Percentiles rank a stretch among this genome's conserved stretches.
These are phyloP conservation scores for Papilio glaucus DNA, from an alignment of 1,140 invertebrate species.

Conservation along the genomic window DNA sequence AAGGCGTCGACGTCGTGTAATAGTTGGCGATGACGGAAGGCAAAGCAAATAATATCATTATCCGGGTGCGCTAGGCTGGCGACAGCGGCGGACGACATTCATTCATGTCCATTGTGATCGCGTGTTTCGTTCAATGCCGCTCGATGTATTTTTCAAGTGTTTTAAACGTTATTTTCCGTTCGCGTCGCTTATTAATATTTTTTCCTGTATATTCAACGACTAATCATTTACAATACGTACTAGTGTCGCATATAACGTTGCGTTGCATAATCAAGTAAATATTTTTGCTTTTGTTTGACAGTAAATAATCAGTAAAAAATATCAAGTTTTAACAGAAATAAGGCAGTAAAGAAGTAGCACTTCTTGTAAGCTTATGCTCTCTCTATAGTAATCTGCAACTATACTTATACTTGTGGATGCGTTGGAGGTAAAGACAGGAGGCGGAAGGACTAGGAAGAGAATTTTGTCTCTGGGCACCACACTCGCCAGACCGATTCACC, in stretches of 20 bases:
- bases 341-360: neutral
- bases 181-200: conserved; percentile 21
- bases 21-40: conserved; percentile 68
- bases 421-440: too few species aligned
- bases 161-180: conserved; percentile 44
- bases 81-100: conserved; percentile 60
- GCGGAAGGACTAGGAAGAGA: too few species aligned
- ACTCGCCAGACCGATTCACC: too few species aligned
- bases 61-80: conserved; percentile 59
- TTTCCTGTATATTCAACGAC: conserved; percentile 13
- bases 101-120: conserved; percentile 75
- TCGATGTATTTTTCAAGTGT: conserved; percentile 50
- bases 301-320: too few species aligned
- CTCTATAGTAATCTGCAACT: too few species aligned
- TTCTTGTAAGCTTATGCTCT: too few species aligned
- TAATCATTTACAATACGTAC: conserved; percentile 2
- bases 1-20: conserved; percentile 28
- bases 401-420: too few species aligned
- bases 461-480: too few species aligned
- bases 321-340: conserved; percentile 3
- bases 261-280: neutral
- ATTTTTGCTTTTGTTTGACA: neutral
- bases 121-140: conserved; percentile 73
- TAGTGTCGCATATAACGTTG: neutral
- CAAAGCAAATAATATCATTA: conserved; percentile 77